A percentile compares a stretch with the other conserved stretches of the same genome.
phyloP scores from a whole-genome alignment of 1,140 invertebrate species.

The Asobara japonica region DNA sequence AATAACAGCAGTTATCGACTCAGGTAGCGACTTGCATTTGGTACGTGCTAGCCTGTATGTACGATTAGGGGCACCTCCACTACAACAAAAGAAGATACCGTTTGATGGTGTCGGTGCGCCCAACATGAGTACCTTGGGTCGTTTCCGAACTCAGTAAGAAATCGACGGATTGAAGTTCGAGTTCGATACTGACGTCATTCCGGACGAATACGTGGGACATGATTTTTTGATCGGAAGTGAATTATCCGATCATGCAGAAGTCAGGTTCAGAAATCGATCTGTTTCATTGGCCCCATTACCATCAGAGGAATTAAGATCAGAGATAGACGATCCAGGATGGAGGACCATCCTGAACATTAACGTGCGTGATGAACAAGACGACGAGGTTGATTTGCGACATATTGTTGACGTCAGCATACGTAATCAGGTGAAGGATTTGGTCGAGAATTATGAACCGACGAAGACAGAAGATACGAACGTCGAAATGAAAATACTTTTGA shows the following conservation, averaged over 20 bases:
- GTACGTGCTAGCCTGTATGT: constrained; percentile 11
- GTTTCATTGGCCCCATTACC: neutral
- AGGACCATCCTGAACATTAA: neutral
- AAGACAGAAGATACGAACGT: neutral
- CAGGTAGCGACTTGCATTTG: constrained; percentile 34
- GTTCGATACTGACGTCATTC: neutral
- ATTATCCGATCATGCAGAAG: neutral
- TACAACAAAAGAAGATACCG: neutral
- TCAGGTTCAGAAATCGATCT: neutral
- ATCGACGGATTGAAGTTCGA: neutral
- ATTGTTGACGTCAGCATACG: neutral
- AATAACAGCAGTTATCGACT: constrained; percentile 27
- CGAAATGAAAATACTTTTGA: neutral
- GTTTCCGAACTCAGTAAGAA: neutral
- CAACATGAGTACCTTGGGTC: neutral
- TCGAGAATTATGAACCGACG: neutral
- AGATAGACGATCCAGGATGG: neutral
- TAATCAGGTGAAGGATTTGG: neutral
- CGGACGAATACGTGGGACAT: neutral
- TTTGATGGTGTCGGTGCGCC: constrained; percentile 8
- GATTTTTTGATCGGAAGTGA: constrained; percentile 17
- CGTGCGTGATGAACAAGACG: neutral
- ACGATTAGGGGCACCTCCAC: neutral
- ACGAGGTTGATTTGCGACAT: neutral
- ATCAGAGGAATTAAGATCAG: neutral